Evolutionary conservation across 92 coral and sea anemone species (phyloP).

Genomic region (Meandrina meandrites): DNA sequence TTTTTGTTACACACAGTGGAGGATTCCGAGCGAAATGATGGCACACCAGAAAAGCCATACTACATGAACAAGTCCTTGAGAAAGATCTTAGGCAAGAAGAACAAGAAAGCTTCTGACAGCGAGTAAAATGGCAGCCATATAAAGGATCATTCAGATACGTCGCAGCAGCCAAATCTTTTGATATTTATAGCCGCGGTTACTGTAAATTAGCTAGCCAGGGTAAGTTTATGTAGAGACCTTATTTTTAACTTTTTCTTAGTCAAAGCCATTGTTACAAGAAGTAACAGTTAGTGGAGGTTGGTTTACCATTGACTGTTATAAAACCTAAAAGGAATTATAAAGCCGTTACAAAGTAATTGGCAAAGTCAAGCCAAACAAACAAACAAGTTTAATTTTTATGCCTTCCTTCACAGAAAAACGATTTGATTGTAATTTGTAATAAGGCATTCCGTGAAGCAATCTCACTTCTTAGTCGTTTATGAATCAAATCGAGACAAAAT

Average conservation of each 20-base stretch:
- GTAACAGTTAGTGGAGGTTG: no score
- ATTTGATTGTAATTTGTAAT: no score
- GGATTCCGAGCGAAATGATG: slow-evolving; percentile 96
- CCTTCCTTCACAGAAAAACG: no score
- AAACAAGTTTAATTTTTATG: no score
- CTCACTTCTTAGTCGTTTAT: no score
- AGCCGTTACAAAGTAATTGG: no score
- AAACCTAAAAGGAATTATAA: no score
- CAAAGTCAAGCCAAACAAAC: no score
- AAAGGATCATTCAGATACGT: background rate
- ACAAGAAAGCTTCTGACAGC: slow-evolving; percentile 75
- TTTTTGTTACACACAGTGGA: slow-evolving; percentile 67
- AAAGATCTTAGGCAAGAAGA: slow-evolving; percentile 92
- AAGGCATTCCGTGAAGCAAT: no score
- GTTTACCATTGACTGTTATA: no score
- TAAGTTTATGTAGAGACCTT: background rate
- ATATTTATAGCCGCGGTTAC: background rate
- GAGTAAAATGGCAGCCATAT: slow-evolving; percentile 5
- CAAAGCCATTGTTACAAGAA: no score
- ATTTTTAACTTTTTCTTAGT: background rate
- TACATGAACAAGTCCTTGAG: slow-evolving; percentile 90
- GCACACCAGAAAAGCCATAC: slow-evolving; percentile 91
- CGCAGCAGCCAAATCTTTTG: background rate
- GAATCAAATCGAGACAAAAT: no score
- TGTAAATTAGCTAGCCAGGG: background rate